These are phyloP conservation scores for Gobius niger DNA, from an alignment of 2,113 vertebrate species.

Conservation along the genomic window DNA sequence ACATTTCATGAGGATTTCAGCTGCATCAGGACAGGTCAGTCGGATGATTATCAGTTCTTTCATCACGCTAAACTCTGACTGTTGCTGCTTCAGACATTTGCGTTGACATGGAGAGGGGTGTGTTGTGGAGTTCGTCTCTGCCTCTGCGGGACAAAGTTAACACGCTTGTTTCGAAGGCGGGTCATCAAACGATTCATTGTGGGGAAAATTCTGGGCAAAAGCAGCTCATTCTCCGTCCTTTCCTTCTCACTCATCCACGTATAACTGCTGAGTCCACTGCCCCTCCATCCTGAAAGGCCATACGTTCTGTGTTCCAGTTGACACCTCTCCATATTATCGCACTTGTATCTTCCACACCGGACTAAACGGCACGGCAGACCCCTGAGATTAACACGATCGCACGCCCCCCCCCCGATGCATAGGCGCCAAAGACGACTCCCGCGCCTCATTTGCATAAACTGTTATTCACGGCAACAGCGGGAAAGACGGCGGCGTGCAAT, in stretches of 20 bases:
- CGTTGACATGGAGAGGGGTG: too few relatives aligned
- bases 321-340: conserved; percentile 35
- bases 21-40: too few relatives aligned
- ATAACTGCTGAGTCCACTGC: conserved; percentile 38
- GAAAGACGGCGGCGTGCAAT: conserved; percentile 54
- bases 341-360: conserved; percentile 12
- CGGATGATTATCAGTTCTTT: too few relatives aligned
- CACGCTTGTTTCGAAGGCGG: too few relatives aligned
- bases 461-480: conserved; percentile 60
- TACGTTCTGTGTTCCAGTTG: conserved; percentile 41
- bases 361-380: conserved; percentile 36
- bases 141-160: too few relatives aligned
- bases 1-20: too few relatives aligned
- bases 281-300: conserved; percentile 44
- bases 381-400: conserved; percentile 45
- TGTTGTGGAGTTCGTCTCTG: too few relatives aligned
- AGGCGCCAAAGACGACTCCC: conserved; percentile 48
- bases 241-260: conserved; percentile 30
- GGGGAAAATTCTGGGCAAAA: too few relatives aligned
- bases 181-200: too few relatives aligned
- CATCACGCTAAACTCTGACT: too few relatives aligned
- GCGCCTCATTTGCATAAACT: conserved; percentile 59
- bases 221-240: conserved; percentile 15
- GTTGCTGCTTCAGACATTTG: too few relatives aligned
- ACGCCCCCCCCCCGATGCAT: conserved; percentile 29